These are phyloP conservation scores for Buceros bicornis DNA, from an alignment of 2,797 vertebrate genomes.

Conservation along the genomic window DNA sequence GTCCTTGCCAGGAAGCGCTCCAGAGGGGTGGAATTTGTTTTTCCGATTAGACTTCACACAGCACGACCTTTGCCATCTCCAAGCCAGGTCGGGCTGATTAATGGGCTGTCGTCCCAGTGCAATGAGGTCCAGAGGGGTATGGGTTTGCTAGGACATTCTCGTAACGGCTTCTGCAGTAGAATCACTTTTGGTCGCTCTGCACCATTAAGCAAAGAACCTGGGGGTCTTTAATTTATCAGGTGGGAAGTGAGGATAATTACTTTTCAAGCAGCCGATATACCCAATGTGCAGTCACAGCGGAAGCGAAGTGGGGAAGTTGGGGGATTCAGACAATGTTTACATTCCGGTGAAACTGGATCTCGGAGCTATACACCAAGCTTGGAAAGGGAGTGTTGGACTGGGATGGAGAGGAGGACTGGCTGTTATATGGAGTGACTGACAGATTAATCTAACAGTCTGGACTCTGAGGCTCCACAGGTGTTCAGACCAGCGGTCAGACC, in stretches of 20 bases:
- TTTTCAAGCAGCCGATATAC: slow-evolving; percentile 60
- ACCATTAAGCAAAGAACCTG: slow-evolving; percentile 52
- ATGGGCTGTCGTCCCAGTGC: slow-evolving; percentile 36
- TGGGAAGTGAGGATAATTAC: slow-evolving; percentile 58
- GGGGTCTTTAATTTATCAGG: slow-evolving; percentile 64
- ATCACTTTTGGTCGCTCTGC: slow-evolving; percentile 25
- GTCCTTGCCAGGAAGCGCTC: slow-evolving; percentile 6
- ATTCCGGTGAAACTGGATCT: slow-evolving; percentile 72
- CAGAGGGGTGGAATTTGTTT: slow-evolving; percentile 63
- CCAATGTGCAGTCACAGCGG: slow-evolving; percentile 1
- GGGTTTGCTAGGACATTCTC: slow-evolving; percentile 32
- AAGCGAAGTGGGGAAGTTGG: slow-evolving; percentile 34
- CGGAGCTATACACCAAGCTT: background rate
- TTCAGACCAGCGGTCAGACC: slow-evolving; percentile 51
- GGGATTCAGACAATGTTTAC: slow-evolving; percentile 64
- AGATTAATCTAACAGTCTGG: slow-evolving; percentile 73
- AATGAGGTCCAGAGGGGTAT: slow-evolving; percentile 29
- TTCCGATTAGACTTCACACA: slow-evolving; percentile 51
- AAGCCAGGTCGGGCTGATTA: slow-evolving; percentile 51
- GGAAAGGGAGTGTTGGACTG: slow-evolving; percentile 26
- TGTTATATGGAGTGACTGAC: slow-evolving; percentile 71
- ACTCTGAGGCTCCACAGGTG: slow-evolving; percentile 71
- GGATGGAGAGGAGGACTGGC: slow-evolving; percentile 60
- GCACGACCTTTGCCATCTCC: slow-evolving; percentile 53
- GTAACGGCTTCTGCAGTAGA: slow-evolving; percentile 57